Base-by-base conservation (phyloP, 2,888 invertebrate species). In the Eupsilia transversa region DNA sequence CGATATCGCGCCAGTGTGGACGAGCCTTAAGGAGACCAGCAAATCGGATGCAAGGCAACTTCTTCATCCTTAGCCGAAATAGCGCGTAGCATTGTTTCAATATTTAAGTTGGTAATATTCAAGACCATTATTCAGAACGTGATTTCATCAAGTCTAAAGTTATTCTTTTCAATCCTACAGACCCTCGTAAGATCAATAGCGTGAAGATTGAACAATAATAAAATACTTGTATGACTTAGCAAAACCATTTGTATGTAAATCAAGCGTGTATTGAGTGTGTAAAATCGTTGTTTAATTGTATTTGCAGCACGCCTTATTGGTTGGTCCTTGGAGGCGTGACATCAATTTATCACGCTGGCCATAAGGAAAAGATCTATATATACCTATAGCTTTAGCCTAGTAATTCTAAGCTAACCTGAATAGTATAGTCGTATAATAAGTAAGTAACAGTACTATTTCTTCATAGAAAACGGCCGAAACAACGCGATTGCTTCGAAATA, bases 231-330 rank as follows among this genome's bases (percentile, higher is more conserved):
- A 66, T 71, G 56, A 63, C 61, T 75, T 72, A 60, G 72, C 81
- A 80, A 67, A 71, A 72, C 65, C 66, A 82, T 84, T 85, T 86
- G 79, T 84, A 86, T 85, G 86, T 64, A 79, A 85, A 86, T 85
- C 30, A 86, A 73, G 59, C 56, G 73, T 69, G 74, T 72, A 83
- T 67, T 57, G 70, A 85, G 74, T 72, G 86, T 80, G 84, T 83
- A 64, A 82, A 86, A 84, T 81, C 57, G 74, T 67, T 77, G 73
- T 81, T 83, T 85, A 85, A 85, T 85, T 77, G 71, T 83, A 75
- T 74, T 76, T 74, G 35, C 72, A 43, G 74, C 78, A 72, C 67
- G 77, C 83, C 78, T 73, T 79, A 84, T 80, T 79, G 64, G 69
- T 61, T 46, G 69, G 72, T 65, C 72, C 85, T 85, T 77, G 83